Evolutionary conservation across 1,140 invertebrate genomes (phyloP), one percentile per base, ranked within the genome.

Genomic region (Anastatus disparis): DNA sequence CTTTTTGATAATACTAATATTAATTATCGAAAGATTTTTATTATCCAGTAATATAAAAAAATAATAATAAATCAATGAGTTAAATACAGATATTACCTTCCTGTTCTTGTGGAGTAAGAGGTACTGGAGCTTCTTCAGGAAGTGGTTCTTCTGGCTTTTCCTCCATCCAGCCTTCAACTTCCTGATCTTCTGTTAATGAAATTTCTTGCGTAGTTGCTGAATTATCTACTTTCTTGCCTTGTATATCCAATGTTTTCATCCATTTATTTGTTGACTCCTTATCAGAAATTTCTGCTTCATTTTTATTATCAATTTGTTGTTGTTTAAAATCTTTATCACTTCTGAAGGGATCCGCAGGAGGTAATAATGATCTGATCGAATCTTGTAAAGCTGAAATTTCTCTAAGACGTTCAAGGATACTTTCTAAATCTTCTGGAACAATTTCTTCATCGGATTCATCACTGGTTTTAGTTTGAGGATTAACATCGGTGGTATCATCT

Each of bases 51-150:
- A 6, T 35, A 35, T 35, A 35, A 6, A 24, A 26, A 2, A 24
- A 13, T 59, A 27, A 27, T 7, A 40, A 17, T 52, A 24, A 12
- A 20, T 17, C 29, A 56, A 9, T 22, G 1, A 15, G 22, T 35
- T 46, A 15, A n/a, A 26, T 44, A 17, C n/a, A n/a, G n/a, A n/a
- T n/a, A 38, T 70, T 78, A 89, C 89, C 89, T 88, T 91, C 89
- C 78, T 87, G 82, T 76, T 91, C 83, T 77, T 90, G 87, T 9
- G 86, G 82, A 46, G 89, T 88, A 8, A 91, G 75, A 72, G 88
- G 87, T 59, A 87, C 84, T 71, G 84, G 82, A 24, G 81, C 76
- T 66, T 87, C 84, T 55, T 88, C 85, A 55, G 86, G 84, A 13
- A 81, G 74, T 40, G 79, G 77, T 9, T 87, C 83, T 65, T 88